Evolutionary conservation across 2,888 invertebrate species (phyloP), one percentile per base, ranked within the genome.

Genomic region (Sarcophaga variegata): DNA sequence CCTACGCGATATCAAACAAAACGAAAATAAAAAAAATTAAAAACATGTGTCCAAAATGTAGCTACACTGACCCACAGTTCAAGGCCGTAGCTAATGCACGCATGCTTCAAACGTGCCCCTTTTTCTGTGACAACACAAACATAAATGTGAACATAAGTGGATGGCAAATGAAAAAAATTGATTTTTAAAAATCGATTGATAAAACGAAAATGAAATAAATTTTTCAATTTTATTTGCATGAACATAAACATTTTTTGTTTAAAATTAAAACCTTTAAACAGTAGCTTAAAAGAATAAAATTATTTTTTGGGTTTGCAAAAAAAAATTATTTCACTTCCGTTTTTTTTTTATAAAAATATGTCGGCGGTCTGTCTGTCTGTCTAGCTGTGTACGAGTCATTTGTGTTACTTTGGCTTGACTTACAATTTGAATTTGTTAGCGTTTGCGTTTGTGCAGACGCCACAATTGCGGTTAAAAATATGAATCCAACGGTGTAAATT

Each of bases 371-470:
- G 25, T 54, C 14, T 59, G 3, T 59, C 49, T 49, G 14, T 14
- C 14, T 49, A 2, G 3, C 14, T 54, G 11, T 14, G 11, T 14
- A 14, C 17, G 4, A 54, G 3, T 54, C 54, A 14, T 17, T 54
- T 78, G 62, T 27, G 47, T 62, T 37, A 10, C 22, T 17, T 67
- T 77, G 27, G 3, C 8, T 67, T 12, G 8, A 79, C 87, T 87
- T 84, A 87, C 87, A 67, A 71, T 87, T 87, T 37, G 76, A 20
- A 84, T 78, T 84, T 14, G 69, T 71, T 54, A 79, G 20, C 25
- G 64, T 62, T 74, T 87, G 87, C 63, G 71, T 64, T 69, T 76
- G 66, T 47, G 66, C 78, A 22, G 76, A 54, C 54, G 17, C 66
- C 5, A 59, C 76, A 63, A 72, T 64, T 78, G 79, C 5, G 76